Base-by-base conservation (phyloP, 2,797 vertebrate species). In the Halcyon leucocephala region DNA sequence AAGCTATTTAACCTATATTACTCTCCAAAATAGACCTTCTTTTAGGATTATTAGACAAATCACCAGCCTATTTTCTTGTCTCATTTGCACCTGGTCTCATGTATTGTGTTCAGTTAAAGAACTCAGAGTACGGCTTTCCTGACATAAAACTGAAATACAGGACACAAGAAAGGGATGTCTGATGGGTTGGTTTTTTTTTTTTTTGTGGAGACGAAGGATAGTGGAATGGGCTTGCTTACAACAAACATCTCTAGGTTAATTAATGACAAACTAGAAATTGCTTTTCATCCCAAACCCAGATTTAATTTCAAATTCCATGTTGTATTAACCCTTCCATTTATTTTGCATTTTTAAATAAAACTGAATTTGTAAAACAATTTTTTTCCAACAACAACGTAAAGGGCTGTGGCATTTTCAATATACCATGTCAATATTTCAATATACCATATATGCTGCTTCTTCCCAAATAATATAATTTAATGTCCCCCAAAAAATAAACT, bases 31-130 rank as follows among this genome's bases (percentile, higher is more conserved):
- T 5, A 88, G 33, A 35, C 16, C 4, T 39, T 54, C 7, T 86
- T 88, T 72, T 54, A 94, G 29, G 26, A 61, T 60, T 83, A 48
- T 94, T 74, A 81, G 57, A 51, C 49, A 83, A 81, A 91, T 58
- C 35, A 69, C 12, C 19, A 13, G 13, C 19, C 35, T 65, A 31
- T 86, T 76, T 74, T 54, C 67, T 71, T 69, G 65, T 49, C 61
- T 39, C 9, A 46, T 82, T 90, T 82, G 12, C 26, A 76, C 31
- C 52, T 88, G 44, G 20, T 90, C 31, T 71, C 16, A 33, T 65
- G 18, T 19, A 8, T 8, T 78, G 28, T 67, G 31, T 39, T 93
- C 25, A 54, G 28, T 21, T 66, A 28, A 31, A 88, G 44, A 81
- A 35, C 37, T 86, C 41, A 25, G 31, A 67, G 41, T 0, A 3